Evolutionary conservation across 2,888 invertebrate species (phyloP).

Genomic region (Lepidochrysops patricia): DNA sequence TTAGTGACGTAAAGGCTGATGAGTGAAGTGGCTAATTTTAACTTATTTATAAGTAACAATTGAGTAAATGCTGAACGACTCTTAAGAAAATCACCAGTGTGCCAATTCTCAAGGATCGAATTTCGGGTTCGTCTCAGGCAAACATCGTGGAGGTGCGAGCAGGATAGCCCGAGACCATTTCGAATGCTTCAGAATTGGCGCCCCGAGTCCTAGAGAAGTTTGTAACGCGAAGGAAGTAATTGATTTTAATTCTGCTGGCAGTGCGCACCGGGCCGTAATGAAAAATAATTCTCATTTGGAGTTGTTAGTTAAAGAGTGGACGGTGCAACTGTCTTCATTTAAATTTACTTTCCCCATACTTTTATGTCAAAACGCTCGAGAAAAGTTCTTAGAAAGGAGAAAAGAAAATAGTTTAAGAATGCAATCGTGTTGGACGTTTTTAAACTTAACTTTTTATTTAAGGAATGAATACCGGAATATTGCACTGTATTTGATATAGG

Average conservation of each 20-base stretch:
- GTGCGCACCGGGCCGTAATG: slow-evolving; percentile 57
- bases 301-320: slow-evolving; percentile 44
- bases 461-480: too few species aligned
- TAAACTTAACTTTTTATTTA: too few species aligned
- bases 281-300: slow-evolving; percentile 62
- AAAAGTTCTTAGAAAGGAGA: neutral
- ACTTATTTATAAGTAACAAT: slow-evolving; percentile 1
- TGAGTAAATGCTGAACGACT: slow-evolving; percentile 1
- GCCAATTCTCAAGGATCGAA: too few species aligned
- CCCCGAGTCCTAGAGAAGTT: slow-evolving; percentile 43
- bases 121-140: too few species aligned
- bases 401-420: too few species aligned
- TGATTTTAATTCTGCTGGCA: slow-evolving; percentile 60
- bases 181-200: too few species aligned
- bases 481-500: too few species aligned
- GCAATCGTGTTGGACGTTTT: too few species aligned
- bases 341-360: neutral
- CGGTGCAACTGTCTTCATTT: slow-evolving; percentile 16
- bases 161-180: too few species aligned
- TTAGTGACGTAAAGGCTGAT: neutral
- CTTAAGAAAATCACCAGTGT: slow-evolving; percentile 36
- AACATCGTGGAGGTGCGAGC: too few species aligned
- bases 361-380: neutral
- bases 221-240: slow-evolving; percentile 52
- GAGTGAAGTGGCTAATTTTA: neutral